Evolutionary conservation across 2,113 vertebrate genomes (phyloP).

Genomic region (Stomatorhinus ivindoensis): DNA sequence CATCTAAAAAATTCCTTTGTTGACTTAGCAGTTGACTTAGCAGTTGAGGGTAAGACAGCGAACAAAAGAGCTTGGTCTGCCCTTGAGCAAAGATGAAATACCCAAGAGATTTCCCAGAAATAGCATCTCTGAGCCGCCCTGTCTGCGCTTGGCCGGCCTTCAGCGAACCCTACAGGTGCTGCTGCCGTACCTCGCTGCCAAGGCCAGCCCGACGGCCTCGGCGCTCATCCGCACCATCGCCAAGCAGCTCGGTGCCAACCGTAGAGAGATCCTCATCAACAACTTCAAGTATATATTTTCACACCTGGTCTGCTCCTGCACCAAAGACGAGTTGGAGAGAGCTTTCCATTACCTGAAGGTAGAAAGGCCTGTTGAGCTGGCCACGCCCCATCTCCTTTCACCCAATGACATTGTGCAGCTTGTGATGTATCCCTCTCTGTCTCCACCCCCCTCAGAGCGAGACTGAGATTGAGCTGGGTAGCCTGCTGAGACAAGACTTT

Average conservation of each 20-base stretch:
- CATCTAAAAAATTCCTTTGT: not conserved
- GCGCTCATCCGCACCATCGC: slow-evolving; percentile 87
- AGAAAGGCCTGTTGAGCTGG: not conserved
- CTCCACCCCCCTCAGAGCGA: slow-evolving; percentile 66
- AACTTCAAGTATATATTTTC: slow-evolving; percentile 99
- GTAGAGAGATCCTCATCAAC: slow-evolving; percentile 92
- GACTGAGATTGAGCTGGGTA: slow-evolving; percentile 92
- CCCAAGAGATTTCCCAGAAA: not conserved
- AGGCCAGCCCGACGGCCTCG: slow-evolving; percentile 84
- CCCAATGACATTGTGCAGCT: too few species aligned
- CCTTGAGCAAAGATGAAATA: not conserved
- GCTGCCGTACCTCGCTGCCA: slow-evolving; percentile 88
- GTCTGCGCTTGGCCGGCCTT: not conserved
- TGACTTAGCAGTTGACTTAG: not conserved
- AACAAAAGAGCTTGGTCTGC: not conserved
- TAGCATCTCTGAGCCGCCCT: not conserved
- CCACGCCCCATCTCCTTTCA: not conserved
- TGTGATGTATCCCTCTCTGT: not conserved
- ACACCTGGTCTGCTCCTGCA: slow-evolving; percentile 93
- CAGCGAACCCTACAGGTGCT: slow-evolving; percentile 89
- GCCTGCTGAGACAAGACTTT: slow-evolving; percentile 89
- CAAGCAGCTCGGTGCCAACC: slow-evolving; percentile 85
- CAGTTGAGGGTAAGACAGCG: not conserved
- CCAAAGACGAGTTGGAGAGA: slow-evolving; percentile 86
- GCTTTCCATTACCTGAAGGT: slow-evolving; percentile 95